Conservation (phyloP, 2,888 invertebrate species). For the Papilio elwesi region DNA sequence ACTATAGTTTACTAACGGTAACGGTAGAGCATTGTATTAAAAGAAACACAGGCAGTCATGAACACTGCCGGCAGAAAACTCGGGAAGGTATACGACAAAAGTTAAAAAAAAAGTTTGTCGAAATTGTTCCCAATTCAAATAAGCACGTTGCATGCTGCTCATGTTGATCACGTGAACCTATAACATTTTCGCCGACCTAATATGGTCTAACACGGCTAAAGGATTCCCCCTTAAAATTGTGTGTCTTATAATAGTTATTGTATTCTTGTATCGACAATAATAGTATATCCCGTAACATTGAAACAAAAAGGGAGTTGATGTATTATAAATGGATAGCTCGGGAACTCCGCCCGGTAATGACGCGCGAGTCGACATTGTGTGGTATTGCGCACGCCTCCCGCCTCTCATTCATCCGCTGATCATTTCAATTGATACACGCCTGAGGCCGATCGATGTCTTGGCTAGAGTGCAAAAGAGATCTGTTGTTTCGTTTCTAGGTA, state of each 20-base stretch:
- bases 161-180: too few species aligned
- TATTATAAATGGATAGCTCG: background rate
- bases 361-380: background rate
- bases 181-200: too few species aligned
- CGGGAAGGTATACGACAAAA: too few species aligned
- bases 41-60: too few species aligned
- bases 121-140: too few species aligned
- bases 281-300: background rate
- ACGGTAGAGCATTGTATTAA: too few species aligned
- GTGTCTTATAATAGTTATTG: background rate
- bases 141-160: too few species aligned
- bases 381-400: conserved; percentile 9
- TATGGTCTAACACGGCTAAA: too few species aligned
- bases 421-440: conserved; percentile 11
- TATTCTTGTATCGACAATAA: background rate
- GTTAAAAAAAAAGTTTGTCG: too few species aligned
- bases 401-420: conserved; percentile 11
- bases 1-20: too few species aligned
- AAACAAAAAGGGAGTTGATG: background rate
- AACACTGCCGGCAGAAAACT: too few species aligned
- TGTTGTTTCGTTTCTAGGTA: background rate
- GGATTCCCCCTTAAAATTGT: too few species aligned
- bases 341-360: conserved; percentile 15
- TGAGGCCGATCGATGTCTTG: background rate
- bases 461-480: background rate